Evolutionary conservation across 1,140 invertebrate genomes (phyloP), one percentile per base, ranked within the genome.

Genomic region (Drosophila funebris): DNA sequence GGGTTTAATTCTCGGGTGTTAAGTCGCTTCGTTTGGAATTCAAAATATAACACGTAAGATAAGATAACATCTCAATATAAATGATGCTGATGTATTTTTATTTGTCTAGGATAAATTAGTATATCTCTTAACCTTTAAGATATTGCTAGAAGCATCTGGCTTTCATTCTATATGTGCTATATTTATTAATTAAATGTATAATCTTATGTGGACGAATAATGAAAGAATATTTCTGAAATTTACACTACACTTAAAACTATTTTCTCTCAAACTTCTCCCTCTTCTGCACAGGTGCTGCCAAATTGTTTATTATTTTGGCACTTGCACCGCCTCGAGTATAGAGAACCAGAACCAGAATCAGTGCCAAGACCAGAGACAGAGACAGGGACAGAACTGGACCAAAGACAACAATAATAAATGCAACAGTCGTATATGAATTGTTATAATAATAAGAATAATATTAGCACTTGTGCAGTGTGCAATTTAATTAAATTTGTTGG

Each of bases 401-500:
- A 48, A 16, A 14, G 24, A 13, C 44, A 48, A 48, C n/a, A 48
- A 48, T 27, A 48, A 48, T 48, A 48, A 48, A n/a, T 13, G 44
- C 44, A 48, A 48, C 44, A 29, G 44, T 27, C 44, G 44, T 33
- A 50, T 56, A 41, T 50, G 43, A 56, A 57, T 44, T 52, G 22
- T 46, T 78, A 80, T 72, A 67, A 71, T 67, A 72, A 68, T 71
- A 64, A 71, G 62, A 82, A 73, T 80, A 69, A 36, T 62, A 74
- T 61, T 66, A 67, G 73, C 43, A 76, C 54, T 87, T 74, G 41
- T 70, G 70, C 48, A 75, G 54, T 71, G 67, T 56, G 78, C 71
- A 78, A 82, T 87, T 87, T 87, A 87, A 87, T 87, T 87, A 88
- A 87, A 88, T 78, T 82, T 81, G n/a, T 87, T 68, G 62, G 60